phyloP scores from a whole-genome alignment of 2,888 invertebrate genomes.

The Ormyrus pomaceus region DNA sequence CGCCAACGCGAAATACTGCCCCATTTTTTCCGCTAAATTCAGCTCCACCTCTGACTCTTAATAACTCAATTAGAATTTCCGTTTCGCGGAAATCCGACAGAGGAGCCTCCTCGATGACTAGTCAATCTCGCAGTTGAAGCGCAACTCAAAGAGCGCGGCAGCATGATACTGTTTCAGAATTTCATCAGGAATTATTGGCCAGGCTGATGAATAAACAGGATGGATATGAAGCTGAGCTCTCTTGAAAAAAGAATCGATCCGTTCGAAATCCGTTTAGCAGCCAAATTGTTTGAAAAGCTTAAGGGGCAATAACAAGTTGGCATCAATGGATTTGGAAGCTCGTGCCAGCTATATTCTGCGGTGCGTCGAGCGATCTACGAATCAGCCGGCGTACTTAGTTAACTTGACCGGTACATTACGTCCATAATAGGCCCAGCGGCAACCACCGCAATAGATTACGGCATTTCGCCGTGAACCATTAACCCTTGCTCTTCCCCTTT shows the following conservation, averaged over 20 bases:
- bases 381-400: slow-evolving; percentile 60
- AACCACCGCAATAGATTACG: slow-evolving; percentile 63
- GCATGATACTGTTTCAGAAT: too few species aligned
- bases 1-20: neutral
- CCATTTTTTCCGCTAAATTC: neutral
- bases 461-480: slow-evolving; percentile 67
- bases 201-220: too few species aligned
- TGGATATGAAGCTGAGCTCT: too few species aligned
- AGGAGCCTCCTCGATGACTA: slow-evolving; percentile 28
- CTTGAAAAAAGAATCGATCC: too few species aligned
- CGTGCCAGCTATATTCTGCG: slow-evolving; percentile 22
- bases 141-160: neutral
- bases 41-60: too few species aligned
- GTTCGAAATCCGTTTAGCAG: too few species aligned
- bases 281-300: too few species aligned
- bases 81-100: slow-evolving; percentile 10
- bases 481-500: slow-evolving; percentile 61
- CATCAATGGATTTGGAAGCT: neutral
- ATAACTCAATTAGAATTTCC: slow-evolving; percentile 12
- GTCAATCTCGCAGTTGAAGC: slow-evolving; percentile 35
- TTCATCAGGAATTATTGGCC: too few species aligned
- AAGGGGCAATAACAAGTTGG: neutral
- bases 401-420: slow-evolving; percentile 62
- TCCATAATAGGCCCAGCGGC: slow-evolving; percentile 58
- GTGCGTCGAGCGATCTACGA: slow-evolving; percentile 55